Conservation (phyloP, 2,113 vertebrate species). For the Pholis gunnellus region DNA sequence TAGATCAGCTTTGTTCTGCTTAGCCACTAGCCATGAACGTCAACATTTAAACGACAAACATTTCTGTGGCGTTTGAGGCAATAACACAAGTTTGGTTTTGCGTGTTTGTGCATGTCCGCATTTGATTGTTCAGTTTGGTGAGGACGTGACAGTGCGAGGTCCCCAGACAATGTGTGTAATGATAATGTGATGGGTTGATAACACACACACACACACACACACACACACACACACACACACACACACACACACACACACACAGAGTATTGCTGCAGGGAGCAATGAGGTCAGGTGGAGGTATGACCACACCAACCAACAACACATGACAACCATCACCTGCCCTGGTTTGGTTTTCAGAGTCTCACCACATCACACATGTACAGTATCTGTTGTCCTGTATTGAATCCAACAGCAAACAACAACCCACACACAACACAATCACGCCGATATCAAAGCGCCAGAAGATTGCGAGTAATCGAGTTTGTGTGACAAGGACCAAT, state of each 20-base stretch:
- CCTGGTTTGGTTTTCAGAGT: conserved; percentile 31
- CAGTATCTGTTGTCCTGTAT: conserved; percentile 36
- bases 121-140: not conserved
- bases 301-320: not conserved
- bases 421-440: conserved; percentile 52
- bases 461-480: conserved; percentile 58
- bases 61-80: not conserved
- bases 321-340: conserved; percentile 25
- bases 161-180: conserved; percentile 40
- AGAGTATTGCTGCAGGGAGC: conserved; percentile 4
- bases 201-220: conserved; percentile 5
- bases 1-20: conserved; percentile 10
- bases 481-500: conserved; percentile 72
- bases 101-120: conserved; percentile 5
- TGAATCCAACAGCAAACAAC: conserved; percentile 30
- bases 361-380: conserved; percentile 17
- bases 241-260: not conserved
- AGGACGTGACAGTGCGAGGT: conserved; percentile 28
- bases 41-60: not conserved
- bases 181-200: conserved; percentile 68
- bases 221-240: conserved; percentile 24
- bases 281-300: conserved; percentile 37
- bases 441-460: conserved; percentile 36
- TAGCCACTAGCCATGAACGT: not conserved
- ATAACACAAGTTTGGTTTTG: conserved; percentile 21